phyloP scores from a whole-genome alignment of 1,140 invertebrate species.

The Drosophila setifemur region DNA sequence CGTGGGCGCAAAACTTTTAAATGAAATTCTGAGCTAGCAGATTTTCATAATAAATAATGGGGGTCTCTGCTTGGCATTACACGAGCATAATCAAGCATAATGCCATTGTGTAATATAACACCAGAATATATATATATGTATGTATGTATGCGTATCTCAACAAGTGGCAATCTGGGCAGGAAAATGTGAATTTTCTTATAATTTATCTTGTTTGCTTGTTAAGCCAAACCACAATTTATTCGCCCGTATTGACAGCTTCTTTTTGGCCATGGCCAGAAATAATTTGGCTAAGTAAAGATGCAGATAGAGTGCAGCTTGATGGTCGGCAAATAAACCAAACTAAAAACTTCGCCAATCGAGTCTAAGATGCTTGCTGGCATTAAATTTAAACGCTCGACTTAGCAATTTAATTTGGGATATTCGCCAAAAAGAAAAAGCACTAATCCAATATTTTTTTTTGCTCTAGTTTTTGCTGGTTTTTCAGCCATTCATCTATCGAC shows the following conservation, averaged over 20 bases:
- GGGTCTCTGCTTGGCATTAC: conserved; percentile 24
- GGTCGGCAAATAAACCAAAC: conserved; percentile 28
- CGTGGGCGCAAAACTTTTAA: conserved; percentile 52
- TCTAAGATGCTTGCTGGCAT: conserved; percentile 29
- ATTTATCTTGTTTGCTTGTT: conserved; percentile 68
- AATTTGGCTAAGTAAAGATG: conserved; percentile 68
- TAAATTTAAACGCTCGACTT: conserved; percentile 44
- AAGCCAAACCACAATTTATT: conserved; percentile 56
- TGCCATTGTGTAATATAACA: conserved; percentile 64
- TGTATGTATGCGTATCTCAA: conserved; percentile 32
- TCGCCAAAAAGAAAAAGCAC: neutral
- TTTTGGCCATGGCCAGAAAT: conserved; percentile 2
- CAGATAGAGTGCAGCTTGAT: conserved; percentile 41
- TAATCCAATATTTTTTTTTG: neutral
- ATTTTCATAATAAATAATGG: conserved; percentile 77
- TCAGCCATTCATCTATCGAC: conserved; percentile 11
- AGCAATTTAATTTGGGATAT: conserved; percentile 56
- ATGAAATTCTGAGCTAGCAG: conserved; percentile 73
- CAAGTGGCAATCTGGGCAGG: conserved; percentile 46
- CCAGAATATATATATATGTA: conserved; percentile 14
- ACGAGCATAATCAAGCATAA: conserved; percentile 66
- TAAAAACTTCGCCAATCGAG: conserved; percentile 7
- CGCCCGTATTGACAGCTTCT: conserved; percentile 11
- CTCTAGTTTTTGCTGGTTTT: too few relatives aligned
- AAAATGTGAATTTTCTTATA: conserved; percentile 63